Percentiles rank a stretch among this genome's conserved stretches.
phyloP scores from a whole-genome alignment of 2,888 invertebrate species.

The Chymomyza caudatula region DNA sequence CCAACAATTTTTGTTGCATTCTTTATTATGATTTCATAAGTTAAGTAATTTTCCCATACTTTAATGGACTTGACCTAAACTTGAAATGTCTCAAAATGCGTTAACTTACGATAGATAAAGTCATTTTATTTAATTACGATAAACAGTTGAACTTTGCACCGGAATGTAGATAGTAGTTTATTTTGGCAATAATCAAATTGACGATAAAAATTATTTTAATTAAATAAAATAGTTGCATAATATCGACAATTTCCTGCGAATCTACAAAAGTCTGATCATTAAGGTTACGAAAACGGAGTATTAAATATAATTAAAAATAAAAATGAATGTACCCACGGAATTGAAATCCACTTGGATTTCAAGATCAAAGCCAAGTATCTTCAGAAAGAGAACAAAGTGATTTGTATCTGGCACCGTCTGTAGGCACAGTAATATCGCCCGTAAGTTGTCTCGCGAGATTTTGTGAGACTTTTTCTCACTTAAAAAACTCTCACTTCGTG shows the following conservation, averaged over 20 bases:
- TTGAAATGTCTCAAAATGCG: not conserved
- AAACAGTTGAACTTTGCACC: not conserved
- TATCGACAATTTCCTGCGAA: not conserved
- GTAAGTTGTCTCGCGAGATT: too few relatives aligned
- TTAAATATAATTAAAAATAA: too few relatives aligned
- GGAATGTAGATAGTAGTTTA: not conserved
- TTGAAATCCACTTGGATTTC: too few relatives aligned
- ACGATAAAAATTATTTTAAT: not conserved
- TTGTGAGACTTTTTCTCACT: too few relatives aligned
- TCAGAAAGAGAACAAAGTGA: too few relatives aligned
- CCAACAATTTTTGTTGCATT: not conserved
- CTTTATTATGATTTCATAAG: not conserved
- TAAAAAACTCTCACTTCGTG: too few relatives aligned
- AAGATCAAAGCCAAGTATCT: too few relatives aligned
- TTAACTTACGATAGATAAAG: not conserved
- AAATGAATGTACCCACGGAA: too few relatives aligned
- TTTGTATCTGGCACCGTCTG: too few relatives aligned
- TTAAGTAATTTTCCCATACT: not conserved
- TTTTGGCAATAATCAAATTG: not conserved
- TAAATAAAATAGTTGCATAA: not conserved
- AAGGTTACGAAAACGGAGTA: too few relatives aligned
- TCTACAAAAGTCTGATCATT: too few relatives aligned
- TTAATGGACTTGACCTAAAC: not conserved
- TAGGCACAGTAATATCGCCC: too few relatives aligned
- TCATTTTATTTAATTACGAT: not conserved